phyloP scores from a whole-genome alignment of 2,888 invertebrate genomes.

The Sialis lutaria region DNA sequence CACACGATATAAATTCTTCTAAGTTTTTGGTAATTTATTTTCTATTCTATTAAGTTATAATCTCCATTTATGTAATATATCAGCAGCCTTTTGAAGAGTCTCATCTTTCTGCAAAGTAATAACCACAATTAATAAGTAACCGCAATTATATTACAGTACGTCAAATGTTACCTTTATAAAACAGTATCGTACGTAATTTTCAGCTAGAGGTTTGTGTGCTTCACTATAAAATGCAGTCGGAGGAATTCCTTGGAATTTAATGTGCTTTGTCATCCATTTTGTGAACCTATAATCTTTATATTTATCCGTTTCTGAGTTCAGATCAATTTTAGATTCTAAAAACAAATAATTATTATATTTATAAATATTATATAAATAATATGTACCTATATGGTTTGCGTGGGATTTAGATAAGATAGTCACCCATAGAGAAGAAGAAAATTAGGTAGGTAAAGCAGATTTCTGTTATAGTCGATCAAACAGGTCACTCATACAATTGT shows the following conservation, averaged over 20 bases:
- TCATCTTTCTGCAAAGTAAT: slow-evolving; percentile 49
- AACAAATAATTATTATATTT: slow-evolving; percentile 9
- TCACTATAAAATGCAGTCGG: slow-evolving; percentile 83
- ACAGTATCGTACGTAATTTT: slow-evolving; percentile 80
- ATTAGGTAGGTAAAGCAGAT: too few relatives aligned
- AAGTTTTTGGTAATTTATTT: too few relatives aligned
- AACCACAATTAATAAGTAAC: neutral
- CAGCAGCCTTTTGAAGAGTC: slow-evolving; percentile 45
- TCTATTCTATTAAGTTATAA: slow-evolving; percentile 1
- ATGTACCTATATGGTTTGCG: too few relatives aligned
- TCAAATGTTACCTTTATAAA: slow-evolving; percentile 61
- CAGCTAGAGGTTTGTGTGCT: slow-evolving; percentile 60
- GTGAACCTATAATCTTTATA: slow-evolving; percentile 83
- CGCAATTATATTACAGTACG: neutral
- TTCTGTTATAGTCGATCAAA: too few relatives aligned
- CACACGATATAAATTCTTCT: too few relatives aligned
- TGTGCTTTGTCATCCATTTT: slow-evolving; percentile 87
- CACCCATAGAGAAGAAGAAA: too few relatives aligned
- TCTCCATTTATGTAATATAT: slow-evolving; percentile 44
- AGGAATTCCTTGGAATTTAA: slow-evolving; percentile 86
- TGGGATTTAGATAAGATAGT: too few relatives aligned
- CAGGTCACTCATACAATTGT: too few relatives aligned
- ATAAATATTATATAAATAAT: slow-evolving; percentile 2
- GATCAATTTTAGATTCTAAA: slow-evolving; percentile 45
- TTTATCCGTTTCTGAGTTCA: slow-evolving; percentile 49